phyloP scores from a whole-genome alignment of 2,113 vertebrate species.

The Actinemys pallida region DNA sequence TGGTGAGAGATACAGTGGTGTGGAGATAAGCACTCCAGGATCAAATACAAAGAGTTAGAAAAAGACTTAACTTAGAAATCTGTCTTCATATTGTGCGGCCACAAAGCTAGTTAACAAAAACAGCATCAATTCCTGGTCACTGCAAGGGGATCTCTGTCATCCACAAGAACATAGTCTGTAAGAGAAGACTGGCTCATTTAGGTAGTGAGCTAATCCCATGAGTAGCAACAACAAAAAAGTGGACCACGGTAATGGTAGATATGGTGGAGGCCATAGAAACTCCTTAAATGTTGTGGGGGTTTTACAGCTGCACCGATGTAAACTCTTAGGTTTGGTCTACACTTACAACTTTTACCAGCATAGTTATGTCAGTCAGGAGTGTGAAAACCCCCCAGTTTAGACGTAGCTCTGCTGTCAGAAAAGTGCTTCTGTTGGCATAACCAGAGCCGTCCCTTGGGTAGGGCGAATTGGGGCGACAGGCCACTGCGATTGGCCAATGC shows the following conservation, averaged over 20 bases:
- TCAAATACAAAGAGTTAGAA: neutral
- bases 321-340: neutral
- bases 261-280: neutral
- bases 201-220: neutral
- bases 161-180: neutral
- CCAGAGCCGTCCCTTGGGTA: too few relatives aligned
- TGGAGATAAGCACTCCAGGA: neutral
- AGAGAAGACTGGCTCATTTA: neutral
- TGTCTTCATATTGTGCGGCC: neutral
- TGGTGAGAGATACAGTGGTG: neutral
- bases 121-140: neutral
- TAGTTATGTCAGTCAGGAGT: neutral
- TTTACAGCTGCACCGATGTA: neutral
- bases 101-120: neutral
- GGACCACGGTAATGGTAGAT: neutral
- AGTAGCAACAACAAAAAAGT: neutral
- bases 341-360: neutral
- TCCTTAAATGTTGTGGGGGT: neutral
- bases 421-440: neutral
- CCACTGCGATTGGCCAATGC: too few relatives aligned
- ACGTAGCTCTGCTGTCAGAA: neutral
- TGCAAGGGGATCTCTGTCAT: neutral
- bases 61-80: neutral
- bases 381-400: neutral
- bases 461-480: too few relatives aligned